These are phyloP conservation scores for Bothrops jararaca DNA, from an alignment of 2,113 vertebrate genomes.

Conservation along the genomic window DNA sequence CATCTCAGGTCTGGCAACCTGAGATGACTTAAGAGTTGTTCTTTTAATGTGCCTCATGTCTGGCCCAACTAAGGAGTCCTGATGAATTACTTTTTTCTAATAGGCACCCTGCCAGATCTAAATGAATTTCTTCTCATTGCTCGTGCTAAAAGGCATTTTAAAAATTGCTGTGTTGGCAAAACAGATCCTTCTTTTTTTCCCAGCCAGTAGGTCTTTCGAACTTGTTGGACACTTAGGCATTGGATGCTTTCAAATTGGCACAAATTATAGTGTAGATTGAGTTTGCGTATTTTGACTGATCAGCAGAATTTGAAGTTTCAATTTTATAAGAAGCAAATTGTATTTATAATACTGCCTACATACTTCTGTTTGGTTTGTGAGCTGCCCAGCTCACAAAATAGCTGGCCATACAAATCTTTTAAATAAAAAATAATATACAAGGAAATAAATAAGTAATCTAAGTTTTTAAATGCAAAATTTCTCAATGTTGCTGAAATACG, in stretches of 20 bases:
- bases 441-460: neutral
- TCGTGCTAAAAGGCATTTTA: neutral
- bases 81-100: neutral
- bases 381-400: neutral
- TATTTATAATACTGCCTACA: conserved; percentile 45
- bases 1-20: neutral
- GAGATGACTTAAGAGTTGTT: neutral
- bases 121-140: neutral
- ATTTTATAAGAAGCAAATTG: neutral
- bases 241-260: neutral
- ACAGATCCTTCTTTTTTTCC: neutral
- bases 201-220: neutral
- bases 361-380: neutral
- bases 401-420: neutral
- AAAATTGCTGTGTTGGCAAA: neutral
- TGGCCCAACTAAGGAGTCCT: neutral
- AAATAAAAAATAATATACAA: neutral
- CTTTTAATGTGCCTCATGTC: neutral
- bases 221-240: neutral
- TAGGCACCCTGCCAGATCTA: neutral
- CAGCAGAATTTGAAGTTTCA: conserved; percentile 47
- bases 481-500: neutral
- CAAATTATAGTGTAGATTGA: neutral
- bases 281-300: conserved; percentile 33
- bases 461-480: neutral